phyloP scores from a whole-genome alignment of 2,113 vertebrate species.

The Dromas ardeola region DNA sequence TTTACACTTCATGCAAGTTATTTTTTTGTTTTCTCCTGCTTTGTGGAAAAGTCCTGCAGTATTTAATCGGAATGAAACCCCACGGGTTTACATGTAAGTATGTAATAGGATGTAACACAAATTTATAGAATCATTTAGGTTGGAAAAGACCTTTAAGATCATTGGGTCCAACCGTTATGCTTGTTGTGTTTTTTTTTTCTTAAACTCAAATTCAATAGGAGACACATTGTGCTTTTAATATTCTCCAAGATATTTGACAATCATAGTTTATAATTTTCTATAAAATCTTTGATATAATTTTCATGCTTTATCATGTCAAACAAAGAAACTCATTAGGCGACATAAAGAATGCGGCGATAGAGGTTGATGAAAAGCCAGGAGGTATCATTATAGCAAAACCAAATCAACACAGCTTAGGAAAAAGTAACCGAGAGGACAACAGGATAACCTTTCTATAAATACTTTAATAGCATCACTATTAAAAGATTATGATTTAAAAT shows the following conservation, averaged over 20 bases:
- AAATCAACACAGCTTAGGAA: background rate
- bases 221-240: background rate
- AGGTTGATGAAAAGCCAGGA: background rate
- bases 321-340: background rate
- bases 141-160: background rate
- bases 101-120: background rate
- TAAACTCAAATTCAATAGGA: background rate
- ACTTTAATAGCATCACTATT: background rate
- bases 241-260: background rate
- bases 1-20: background rate
- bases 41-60: background rate
- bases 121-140: background rate
- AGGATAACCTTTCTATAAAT: background rate
- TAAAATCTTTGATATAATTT: background rate
- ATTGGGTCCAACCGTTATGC: background rate
- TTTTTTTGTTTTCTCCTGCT: background rate
- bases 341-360: background rate
- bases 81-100: background rate
- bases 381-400: background rate
- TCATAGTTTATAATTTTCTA: background rate
- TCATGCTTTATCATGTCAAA: background rate
- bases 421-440: background rate
- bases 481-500: background rate
- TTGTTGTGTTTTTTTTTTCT: background rate
- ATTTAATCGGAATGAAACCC: background rate